Base-by-base conservation (phyloP, 2,888 invertebrate species). In the Mythimna lalbum region DNA sequence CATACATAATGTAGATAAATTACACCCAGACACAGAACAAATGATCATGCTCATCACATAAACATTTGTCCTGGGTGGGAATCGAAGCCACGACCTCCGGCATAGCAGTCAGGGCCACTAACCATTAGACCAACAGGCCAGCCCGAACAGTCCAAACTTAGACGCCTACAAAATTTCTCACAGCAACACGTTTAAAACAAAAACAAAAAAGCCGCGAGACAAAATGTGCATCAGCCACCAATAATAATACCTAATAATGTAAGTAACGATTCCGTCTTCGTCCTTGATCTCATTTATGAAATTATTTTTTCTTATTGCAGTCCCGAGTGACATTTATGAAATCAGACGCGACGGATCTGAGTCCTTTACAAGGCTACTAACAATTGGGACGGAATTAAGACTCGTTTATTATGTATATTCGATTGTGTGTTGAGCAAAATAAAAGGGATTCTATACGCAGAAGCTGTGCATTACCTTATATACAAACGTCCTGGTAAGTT, bases 221-320 rank as follows among this genome's bases (percentile, higher is more conserved):
- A 36, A 69, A 73, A 76, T 67, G 63, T 69, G 68, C 69, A 76
- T 57, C 65, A 68, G 59, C 49, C 67, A 69, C 27, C 80, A 76
- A 57, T 78, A 80, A 76, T 73, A 66, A 79, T 52, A 68, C 31
- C 31, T 39, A 63, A 63, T 63, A 80, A 39, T 78, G 66, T 52
- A 68, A 60, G 73, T 56, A 64, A 59, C 69, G 68, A 76, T 50
- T 43, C 78, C 69, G 56, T 67, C 69, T 61, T 67, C 65, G 76
- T 63, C 84, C 84, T 82, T 84, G 84, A 65, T 80, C 82, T 80
- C 74, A 70, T 80, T 85, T 77, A 78, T 76, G 73, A 81, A 78
- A 74, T 69, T 64, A 62, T 76, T 78, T 74, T 7, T 56, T 72
- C 77, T 70, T 76, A 64, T 76, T 82, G 66, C 73, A 63, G 61